phyloP scores from a whole-genome alignment of 2,113 vertebrate genomes.

The Phylloscopus whistleri region DNA sequence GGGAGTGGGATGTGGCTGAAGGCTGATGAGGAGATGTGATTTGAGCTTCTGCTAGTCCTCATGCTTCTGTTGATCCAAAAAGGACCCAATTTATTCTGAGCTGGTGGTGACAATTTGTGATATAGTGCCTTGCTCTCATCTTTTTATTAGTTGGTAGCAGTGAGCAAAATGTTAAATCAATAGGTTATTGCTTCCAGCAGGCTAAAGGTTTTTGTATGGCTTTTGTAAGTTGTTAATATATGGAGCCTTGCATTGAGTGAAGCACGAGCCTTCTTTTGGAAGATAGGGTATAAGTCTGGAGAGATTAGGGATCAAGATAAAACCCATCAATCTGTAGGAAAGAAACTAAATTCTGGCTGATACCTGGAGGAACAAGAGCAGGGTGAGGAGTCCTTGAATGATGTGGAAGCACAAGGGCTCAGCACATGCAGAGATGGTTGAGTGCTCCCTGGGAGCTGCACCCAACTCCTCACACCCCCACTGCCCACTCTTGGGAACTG shows the following conservation, averaged over 20 bases:
- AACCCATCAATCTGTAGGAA: background rate
- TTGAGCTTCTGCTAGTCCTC: background rate
- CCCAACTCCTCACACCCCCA: rapidly evolving
- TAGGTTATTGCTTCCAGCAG: background rate
- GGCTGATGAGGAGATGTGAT: background rate
- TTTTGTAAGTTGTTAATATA: conserved; percentile 1
- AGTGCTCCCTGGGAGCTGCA: background rate
- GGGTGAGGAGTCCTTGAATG: background rate
- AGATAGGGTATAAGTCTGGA: background rate
- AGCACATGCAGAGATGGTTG: background rate
- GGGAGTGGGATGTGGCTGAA: background rate
- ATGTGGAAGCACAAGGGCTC: background rate
- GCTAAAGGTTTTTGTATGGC: background rate
- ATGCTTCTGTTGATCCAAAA: background rate
- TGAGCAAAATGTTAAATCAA: conserved; percentile 19
- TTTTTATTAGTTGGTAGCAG: background rate
- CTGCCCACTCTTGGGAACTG: background rate
- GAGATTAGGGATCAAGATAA: background rate
- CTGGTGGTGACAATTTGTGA: background rate
- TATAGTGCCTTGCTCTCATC: background rate
- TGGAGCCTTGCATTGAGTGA: background rate
- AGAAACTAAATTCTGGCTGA: background rate
- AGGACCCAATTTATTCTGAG: background rate
- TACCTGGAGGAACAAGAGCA: background rate
- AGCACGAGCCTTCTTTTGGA: background rate